A percentile compares a stretch with the other conserved stretches of the same genome.
phyloP scores from a whole-genome alignment of 2,797 vertebrate species.

The Erethizon dorsatum region DNA sequence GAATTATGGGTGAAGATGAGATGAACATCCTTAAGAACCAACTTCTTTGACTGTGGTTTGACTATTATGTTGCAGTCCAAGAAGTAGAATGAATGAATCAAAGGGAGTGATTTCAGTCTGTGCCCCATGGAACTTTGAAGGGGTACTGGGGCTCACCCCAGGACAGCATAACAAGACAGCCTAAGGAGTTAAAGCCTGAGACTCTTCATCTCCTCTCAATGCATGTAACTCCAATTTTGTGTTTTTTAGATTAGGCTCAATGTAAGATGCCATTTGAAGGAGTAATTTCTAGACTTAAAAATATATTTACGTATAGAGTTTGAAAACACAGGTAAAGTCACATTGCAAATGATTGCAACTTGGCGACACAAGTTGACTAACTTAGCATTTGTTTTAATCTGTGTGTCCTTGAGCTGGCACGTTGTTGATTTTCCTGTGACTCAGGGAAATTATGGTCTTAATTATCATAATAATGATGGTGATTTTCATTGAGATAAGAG shows the following conservation, averaged over 20 bases:
- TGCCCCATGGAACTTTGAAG: not conserved
- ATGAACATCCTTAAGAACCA: not conserved
- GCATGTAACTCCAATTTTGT: not conserved
- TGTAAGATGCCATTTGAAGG: not conserved
- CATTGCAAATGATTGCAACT: not conserved
- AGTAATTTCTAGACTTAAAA: not conserved
- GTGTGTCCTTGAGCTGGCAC: conserved; percentile 21
- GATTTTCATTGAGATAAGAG: conserved; percentile 55
- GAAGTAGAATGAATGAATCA: not conserved
- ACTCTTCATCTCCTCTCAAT: not conserved
- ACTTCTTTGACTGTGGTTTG: not conserved
- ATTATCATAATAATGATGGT: conserved; percentile 53
- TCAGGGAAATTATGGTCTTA: not conserved
- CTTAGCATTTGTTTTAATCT: not conserved
- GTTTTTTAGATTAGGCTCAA: not conserved
- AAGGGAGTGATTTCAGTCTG: not conserved
- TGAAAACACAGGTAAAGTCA: not conserved
- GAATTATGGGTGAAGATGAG: not conserved
- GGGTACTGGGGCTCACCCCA: not conserved
- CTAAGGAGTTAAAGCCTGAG: not conserved
- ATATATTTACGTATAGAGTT: not conserved
- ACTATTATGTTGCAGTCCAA: not conserved
- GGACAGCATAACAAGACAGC: accelerated
- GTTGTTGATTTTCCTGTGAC: conserved; percentile 38
- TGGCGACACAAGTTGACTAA: not conserved